phyloP scores from a whole-genome alignment of 2,113 vertebrate genomes.

The Drymodes brunneopygia region DNA sequence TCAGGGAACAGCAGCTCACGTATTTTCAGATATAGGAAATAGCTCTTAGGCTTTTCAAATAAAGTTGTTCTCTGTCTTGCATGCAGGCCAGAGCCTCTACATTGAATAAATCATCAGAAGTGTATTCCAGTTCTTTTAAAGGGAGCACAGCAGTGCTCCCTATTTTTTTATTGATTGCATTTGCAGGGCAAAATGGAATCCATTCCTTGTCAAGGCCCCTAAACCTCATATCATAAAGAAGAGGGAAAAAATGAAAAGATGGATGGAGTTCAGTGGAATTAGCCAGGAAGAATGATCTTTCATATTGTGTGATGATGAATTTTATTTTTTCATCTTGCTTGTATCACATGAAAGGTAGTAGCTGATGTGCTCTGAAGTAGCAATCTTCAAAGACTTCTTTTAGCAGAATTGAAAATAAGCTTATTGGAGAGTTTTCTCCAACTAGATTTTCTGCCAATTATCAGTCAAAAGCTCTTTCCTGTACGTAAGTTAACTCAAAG shows the following conservation, averaged over 20 bases:
- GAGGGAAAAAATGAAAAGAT: neutral
- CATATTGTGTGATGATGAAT: conserved; percentile 53
- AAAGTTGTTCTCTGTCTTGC: neutral
- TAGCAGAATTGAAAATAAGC: neutral
- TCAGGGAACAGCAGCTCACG: neutral
- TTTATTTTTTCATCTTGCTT: conserved; percentile 52
- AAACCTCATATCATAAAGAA: conserved; percentile 36
- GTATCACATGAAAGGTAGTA: conserved; percentile 38
- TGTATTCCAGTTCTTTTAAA: conserved; percentile 21
- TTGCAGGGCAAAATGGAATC: conserved; percentile 62
- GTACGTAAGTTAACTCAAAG: neutral
- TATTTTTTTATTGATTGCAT: conserved; percentile 51
- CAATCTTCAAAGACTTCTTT: conserved; percentile 29
- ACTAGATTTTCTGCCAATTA: conserved; percentile 38
- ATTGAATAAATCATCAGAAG: conserved; percentile 65
- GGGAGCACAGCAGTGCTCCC: neutral
- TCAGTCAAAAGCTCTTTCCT: neutral
- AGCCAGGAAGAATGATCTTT: conserved; percentile 34
- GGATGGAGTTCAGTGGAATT: conserved; percentile 40
- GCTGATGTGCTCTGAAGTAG: conserved; percentile 14
- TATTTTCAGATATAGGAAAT: conserved; percentile 26
- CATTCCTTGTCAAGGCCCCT: conserved; percentile 19
- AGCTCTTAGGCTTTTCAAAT: conserved; percentile 35
- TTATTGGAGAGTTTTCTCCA: neutral
- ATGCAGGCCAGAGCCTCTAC: neutral